A percentile compares a stretch with the other conserved stretches of the same genome.
phyloP scores from a whole-genome alignment of 37 sponge, comb jelly and placozoan genomes.

The Hormiphora californensis region DNA sequence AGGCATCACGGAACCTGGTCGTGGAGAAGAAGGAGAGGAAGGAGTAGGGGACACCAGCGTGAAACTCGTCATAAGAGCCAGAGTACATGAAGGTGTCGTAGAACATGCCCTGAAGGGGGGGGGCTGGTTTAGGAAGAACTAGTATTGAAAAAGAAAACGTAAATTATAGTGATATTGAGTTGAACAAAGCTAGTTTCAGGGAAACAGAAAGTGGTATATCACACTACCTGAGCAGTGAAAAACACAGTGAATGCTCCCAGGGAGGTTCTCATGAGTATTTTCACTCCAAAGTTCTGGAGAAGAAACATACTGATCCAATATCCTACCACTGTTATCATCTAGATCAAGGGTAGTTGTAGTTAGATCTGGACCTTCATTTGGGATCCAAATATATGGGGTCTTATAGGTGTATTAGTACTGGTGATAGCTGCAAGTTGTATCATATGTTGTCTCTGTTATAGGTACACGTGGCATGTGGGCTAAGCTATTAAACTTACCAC shows the following conservation, averaged over 20 bases:
- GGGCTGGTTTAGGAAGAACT: no score
- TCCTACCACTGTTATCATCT: not conserved
- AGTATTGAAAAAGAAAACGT: no score
- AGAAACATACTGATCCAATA: not conserved
- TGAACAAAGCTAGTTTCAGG: no score
- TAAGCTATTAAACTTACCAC: no score
- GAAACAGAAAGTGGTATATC: not conserved
- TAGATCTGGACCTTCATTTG: no score
- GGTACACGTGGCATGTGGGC: no score
- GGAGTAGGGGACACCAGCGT: not conserved
- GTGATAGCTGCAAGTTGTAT: no score
- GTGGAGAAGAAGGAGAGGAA: slow-evolving; percentile 25
- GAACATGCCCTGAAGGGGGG: slow-evolving; percentile 53
- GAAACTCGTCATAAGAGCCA: slow-evolving; percentile 40
- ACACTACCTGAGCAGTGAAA: not conserved
- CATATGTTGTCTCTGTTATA: no score
- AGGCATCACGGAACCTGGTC: not conserved
- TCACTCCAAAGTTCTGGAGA: not conserved
- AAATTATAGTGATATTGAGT: no score
- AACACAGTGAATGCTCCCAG: slow-evolving; percentile 15
- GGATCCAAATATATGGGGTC: no score
- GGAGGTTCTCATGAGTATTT: not conserved
- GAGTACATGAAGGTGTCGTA: slow-evolving; percentile 38
- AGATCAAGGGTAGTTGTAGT: no score
- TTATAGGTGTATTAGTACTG: no score